Conservation (phyloP, 2,888 invertebrate genomes). For the Stenichneumon culpator region DNA sequence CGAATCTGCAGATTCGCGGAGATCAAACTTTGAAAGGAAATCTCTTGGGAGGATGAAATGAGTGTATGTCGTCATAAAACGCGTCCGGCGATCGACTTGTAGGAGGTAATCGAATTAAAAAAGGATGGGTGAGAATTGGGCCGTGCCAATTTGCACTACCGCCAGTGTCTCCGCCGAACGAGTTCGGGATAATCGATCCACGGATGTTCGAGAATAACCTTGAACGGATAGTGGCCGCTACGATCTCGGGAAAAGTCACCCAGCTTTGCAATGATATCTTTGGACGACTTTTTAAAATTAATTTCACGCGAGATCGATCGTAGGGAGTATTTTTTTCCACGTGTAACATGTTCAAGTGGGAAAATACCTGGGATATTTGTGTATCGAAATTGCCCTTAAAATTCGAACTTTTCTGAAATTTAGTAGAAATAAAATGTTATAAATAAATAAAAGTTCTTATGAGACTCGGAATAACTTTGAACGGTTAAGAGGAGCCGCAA, state of each 20-base stretch:
- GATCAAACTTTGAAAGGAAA: not conserved
- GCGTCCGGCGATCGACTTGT: not conserved
- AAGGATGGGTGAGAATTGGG: conserved; percentile 35
- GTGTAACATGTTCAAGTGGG: no score
- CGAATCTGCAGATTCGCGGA: not conserved
- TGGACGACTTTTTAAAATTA: not conserved
- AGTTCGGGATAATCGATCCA: conserved; percentile 64
- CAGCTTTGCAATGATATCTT: not conserved
- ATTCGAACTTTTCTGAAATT: no score
- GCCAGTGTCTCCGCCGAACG: conserved; percentile 26
- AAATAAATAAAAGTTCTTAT: no score
- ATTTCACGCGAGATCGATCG: not conserved
- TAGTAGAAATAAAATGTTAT: no score
- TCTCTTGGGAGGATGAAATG: not conserved
- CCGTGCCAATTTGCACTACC: conserved; percentile 2
- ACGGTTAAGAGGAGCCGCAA: not conserved
- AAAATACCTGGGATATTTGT: no score
- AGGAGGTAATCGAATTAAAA: conserved; percentile 40
- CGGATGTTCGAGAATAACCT: conserved; percentile 61
- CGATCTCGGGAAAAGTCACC: conserved; percentile 28
- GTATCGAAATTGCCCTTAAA: no score
- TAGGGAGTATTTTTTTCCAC: not conserved
- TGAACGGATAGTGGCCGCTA: conserved; percentile 19
- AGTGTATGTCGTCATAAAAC: not conserved
- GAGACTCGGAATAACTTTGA: conserved; percentile 46